A percentile compares a stretch with the other conserved stretches of the same genome.
These are phyloP conservation scores for Eulemur macaco DNA, from an alignment of 2,113 vertebrate genomes.

Conservation along the genomic window DNA sequence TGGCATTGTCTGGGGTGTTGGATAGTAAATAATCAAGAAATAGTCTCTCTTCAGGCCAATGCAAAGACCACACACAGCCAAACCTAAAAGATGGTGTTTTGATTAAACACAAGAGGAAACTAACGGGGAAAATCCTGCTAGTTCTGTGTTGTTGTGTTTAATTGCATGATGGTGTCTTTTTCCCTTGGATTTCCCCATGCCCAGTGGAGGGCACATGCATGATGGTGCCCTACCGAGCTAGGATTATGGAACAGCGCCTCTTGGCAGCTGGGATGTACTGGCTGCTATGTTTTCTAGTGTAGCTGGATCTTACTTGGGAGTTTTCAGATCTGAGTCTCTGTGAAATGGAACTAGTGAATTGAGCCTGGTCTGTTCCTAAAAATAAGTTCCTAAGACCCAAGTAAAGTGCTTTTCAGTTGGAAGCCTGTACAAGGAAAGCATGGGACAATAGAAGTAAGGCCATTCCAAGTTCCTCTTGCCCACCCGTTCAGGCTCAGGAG, in stretches of 20 bases:
- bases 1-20: neutral
- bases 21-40: neutral
- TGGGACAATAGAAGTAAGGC: neutral
- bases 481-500: neutral
- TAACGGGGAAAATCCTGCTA: too few species aligned
- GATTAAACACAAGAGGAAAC: neutral
- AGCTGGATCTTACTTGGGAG: neutral
- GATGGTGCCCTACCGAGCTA: fast-evolving
- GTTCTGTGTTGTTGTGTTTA: neutral
- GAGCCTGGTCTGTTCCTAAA: neutral
- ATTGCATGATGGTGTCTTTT: neutral
- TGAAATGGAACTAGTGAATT: neutral
- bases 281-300: neutral
- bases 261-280: neutral
- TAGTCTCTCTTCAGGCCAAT: neutral
- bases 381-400: neutral
- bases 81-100: neutral
- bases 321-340: neutral
- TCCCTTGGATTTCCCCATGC: neutral
- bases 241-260: fast-evolving
- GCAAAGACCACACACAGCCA: neutral
- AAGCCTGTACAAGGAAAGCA: neutral
- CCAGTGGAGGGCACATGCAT: fast-evolving
- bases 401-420: neutral
- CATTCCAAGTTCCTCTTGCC: neutral